Percentiles rank a stretch among this genome's conserved stretches.
Evolutionary conservation across 2,113 vertebrate species (phyloP).

Genomic region (Epinephelus cyanopodus): DNA sequence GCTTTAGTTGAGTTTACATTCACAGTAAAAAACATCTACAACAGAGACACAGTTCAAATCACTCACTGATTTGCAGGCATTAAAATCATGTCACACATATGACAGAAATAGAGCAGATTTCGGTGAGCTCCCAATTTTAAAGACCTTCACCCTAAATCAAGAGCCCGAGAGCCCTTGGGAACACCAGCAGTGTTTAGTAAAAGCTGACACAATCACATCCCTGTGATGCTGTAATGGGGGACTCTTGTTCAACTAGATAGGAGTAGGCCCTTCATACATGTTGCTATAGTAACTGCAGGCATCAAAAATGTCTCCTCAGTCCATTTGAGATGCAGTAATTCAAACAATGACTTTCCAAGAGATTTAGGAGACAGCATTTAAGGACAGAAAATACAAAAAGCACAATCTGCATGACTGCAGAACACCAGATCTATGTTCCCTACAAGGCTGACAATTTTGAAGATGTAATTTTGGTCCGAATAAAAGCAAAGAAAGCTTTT

Average conservation of each 20-base stretch:
- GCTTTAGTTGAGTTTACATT: neutral
- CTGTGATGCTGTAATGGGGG: constrained; percentile 46
- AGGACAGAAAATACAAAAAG: neutral
- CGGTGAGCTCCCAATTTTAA: constrained; percentile 8
- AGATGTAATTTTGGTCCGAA: neutral
- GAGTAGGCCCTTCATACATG: constrained; percentile 61
- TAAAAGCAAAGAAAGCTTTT: neutral
- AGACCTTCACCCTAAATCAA: constrained; percentile 30
- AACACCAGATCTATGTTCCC: too few relatives aligned
- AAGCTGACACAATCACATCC: constrained; percentile 48
- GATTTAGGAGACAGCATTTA: neutral
- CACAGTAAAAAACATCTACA: neutral
- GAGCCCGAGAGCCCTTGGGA: constrained; percentile 7
- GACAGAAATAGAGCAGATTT: neutral
- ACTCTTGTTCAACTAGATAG: constrained; percentile 60
- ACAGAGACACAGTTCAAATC: neutral
- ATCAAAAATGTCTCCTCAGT: constrained; percentile 54
- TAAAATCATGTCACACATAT: neutral
- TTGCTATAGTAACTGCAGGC: constrained; percentile 77
- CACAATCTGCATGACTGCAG: neutral
- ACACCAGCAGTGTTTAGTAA: constrained; percentile 37
- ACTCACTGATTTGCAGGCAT: neutral
- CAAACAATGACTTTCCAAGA: constrained; percentile 15
- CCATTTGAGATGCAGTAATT: constrained; percentile 24
- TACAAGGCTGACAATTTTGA: neutral